Base-by-base conservation (phyloP, 2,888 invertebrate genomes). In the Noctua fimbriata region DNA sequence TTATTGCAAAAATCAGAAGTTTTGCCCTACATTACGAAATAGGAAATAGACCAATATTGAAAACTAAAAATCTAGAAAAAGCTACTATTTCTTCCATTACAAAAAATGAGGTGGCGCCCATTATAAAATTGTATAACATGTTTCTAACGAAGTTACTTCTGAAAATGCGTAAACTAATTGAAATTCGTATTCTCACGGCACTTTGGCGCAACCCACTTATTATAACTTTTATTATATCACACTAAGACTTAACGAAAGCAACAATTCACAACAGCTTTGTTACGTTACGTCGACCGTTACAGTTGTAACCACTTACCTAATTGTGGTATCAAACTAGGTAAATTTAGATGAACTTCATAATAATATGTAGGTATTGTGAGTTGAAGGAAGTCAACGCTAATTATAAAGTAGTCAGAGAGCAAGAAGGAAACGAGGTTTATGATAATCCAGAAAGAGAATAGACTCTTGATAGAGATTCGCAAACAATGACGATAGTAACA, bases 111-210 rank as follows among this genome's bases (percentile, higher is more conserved):
- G 77, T 74, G 32, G 24, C 16, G 18, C 9, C 65, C 66, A 79
- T 77, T 78, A 76, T 66, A 77, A 76, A 83, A 86, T 90, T 89
- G 81, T 78, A 80, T 86, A 86, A 89, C 79, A 72, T 28, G 69
- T 75, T 69, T 72, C 66, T 70, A 49, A 78, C 71, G 76, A 85
- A 82, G 47, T 74, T 83, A 79, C 79, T 82, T 85, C 72, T 55
- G 49, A 82, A 87, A 84, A 87, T 83, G 75, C 85, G 76, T 82
- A 76, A 66, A 86, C 71, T 81, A 87, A 86, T 84, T 81, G 75
- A 72, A 88, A 87, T 85, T 83, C 71, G n/a, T 83, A 77, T 86
- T 91, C 90, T 82, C 91, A 90, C 89, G 90, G 81, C 83, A 87
- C 76, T 87, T 79, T 71, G 76, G 55, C 49, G 70, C 79, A 89